Evolutionary conservation across 2,113 vertebrate species (phyloP), one percentile per base, ranked within the genome.

Genomic region (Callionymus lyra): DNA sequence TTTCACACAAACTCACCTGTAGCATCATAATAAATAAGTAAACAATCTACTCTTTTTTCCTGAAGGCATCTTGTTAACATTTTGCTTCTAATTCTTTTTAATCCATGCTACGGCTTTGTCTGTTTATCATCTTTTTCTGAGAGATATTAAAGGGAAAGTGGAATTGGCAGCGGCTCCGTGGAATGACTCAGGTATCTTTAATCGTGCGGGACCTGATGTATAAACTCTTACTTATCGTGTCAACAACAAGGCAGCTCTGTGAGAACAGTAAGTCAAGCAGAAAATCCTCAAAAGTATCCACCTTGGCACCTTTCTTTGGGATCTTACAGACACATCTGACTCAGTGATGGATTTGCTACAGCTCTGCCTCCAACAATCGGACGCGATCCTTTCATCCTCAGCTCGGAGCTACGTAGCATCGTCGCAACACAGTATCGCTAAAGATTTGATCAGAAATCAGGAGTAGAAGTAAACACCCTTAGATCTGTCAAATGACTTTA

Each of bases 301-400:
- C 45, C 54, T 44, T 51, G 34, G 47, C 36, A 64, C 36, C 21
- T 47, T 44, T 61, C 44, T 55, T 48, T 38, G 14, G 67, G 41
- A 48, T 21, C 38, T 60, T 19, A 38, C 44, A 70, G 58, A 56
- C 50, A 39, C 46, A 63, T 66, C 47, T 65, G 63, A 70, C 59
- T 70, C 39, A 34, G 53, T n/a, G 9, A 42, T 57, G 63, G 68
- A 72, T 79, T 74, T 74, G 52, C 55, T 50, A 17, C 0, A 5
- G 64, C 54, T 66, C 52, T 62, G 50, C 50, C 37, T 66, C 53
- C 58, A 56, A 57, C 70, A 53, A n/a, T 38, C 40, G 39, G 47
- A 53, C 44, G 53, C 49, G 70, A 69, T 56, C 51, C 48, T 68
- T 76, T 71, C 51, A 67, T 62, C 51, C 60, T 63, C 39, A 61